phyloP scores from a whole-genome alignment of 2,888 invertebrate species.

The Magallana nippona region DNA sequence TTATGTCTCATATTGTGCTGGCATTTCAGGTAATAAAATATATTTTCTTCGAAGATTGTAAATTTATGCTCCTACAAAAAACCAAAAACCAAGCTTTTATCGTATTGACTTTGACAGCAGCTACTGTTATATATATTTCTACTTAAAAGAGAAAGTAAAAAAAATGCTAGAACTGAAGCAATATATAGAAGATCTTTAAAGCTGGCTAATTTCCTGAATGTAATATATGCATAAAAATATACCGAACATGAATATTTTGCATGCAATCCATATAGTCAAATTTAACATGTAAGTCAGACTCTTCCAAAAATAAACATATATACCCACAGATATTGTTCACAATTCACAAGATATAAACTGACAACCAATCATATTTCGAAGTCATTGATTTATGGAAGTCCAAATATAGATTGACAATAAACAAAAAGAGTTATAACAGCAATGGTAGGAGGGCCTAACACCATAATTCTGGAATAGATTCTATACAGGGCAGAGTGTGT shows the following conservation, averaged over 20 bases:
- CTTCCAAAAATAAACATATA: conserved; percentile 1
- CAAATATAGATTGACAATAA: conserved; percentile 1
- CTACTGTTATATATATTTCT: too few relatives aligned
- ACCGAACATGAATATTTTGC: conserved; percentile 16
- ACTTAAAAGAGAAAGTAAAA: neutral
- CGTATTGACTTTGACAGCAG: too few relatives aligned
- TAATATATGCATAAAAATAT: neutral
- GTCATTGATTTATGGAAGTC: neutral
- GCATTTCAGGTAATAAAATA: too few relatives aligned
- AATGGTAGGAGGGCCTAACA: conserved; percentile 5
- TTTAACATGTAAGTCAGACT: conserved; percentile 1
- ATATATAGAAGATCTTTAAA: neutral
- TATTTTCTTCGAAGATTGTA: too few relatives aligned
- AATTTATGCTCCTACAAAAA: too few relatives aligned
- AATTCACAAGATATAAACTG: neutral
- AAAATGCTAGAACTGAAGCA: neutral
- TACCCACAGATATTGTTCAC: neutral
- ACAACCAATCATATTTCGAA: neutral
- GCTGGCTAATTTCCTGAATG: neutral
- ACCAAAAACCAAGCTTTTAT: too few relatives aligned
- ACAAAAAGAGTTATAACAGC: conserved; percentile 17
- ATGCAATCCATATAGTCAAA: conserved; percentile 23
- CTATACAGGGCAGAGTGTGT: conserved; percentile 32
- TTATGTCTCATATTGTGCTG: too few relatives aligned
- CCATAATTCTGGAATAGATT: neutral